Conservation (phyloP, 2,797 vertebrate species). For the Pipistrellus pipistrellus region DNA sequence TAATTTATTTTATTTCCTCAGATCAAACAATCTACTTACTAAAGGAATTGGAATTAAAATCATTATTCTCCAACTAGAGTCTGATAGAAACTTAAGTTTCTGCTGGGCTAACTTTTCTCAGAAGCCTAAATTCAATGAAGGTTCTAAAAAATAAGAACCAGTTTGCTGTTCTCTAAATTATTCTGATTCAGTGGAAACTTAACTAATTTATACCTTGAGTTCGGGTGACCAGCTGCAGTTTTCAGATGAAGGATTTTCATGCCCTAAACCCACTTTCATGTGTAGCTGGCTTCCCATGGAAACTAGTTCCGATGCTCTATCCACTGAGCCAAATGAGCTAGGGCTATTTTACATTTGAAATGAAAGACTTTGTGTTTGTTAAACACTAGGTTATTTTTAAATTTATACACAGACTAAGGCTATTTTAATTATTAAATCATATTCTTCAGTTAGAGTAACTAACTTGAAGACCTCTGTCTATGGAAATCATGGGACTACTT, state of each 20-base stretch:
- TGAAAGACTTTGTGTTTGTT: neutral
- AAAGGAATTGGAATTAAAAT: neutral
- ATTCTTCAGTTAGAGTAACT: neutral
- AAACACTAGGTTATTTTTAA: neutral
- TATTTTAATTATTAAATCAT: neutral
- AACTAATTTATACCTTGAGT: neutral
- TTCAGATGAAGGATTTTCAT: neutral
- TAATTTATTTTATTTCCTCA: constrained; percentile 11
- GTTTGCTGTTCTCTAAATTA: neutral
- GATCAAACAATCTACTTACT: constrained; percentile 25
- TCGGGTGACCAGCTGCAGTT: neutral
- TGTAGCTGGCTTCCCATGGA: neutral
- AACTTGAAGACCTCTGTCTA: neutral
- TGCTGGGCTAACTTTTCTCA: neutral
- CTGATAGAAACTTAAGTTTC: constrained; percentile 34
- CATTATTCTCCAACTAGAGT: neutral
- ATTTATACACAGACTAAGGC: neutral
- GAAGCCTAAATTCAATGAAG: neutral
- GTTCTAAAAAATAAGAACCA: neutral
- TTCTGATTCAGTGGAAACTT: neutral
- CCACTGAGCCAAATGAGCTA: too few relatives aligned
- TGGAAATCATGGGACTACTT: neutral
- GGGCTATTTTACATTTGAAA: neutral
- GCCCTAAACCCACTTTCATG: neutral
- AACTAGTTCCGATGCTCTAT: neutral